These are phyloP conservation scores for Drosophila aldrichi DNA, from an alignment of 2,888 invertebrate species.

Conservation along the genomic window DNA sequence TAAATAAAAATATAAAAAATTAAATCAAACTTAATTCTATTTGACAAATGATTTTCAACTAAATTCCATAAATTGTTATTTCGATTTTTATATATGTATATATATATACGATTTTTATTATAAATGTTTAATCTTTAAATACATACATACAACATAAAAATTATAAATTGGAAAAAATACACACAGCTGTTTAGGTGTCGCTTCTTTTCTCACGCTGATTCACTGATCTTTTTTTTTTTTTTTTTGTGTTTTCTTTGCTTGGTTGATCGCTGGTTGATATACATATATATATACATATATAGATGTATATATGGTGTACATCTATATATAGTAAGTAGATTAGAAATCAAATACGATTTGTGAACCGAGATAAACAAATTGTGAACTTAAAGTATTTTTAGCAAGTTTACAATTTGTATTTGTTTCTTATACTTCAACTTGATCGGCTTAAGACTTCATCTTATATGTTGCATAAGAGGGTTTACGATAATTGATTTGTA, in stretches of 20 bases:
- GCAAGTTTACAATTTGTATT: conserved; percentile 46
- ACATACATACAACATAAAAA: conserved; percentile 82
- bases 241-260: conserved; percentile 41
- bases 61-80: conserved; percentile 10
- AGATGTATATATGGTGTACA: conserved; percentile 5
- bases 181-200: conserved; percentile 55
- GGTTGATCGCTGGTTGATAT: conserved; percentile 51
- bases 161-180: conserved; percentile 76
- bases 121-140: conserved; percentile 79
- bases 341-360: conserved; percentile 43
- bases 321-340: conserved; percentile 30
- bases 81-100: conserved; percentile 52
- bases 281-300: conserved; percentile 18
- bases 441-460: conserved; percentile 41
- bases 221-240: conserved; percentile 35
- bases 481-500: conserved; percentile 49
- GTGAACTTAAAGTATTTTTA: conserved; percentile 42
- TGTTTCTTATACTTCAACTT: conserved; percentile 41
- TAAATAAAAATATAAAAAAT: not conserved
- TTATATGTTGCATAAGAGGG: conserved; percentile 32
- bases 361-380: conserved; percentile 58
- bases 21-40: not conserved
- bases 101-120: conserved; percentile 78
- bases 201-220: conserved; percentile 35
- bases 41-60: not conserved